Conservation (phyloP, 92 coral and sea anemone species). For the Heteractis magnifica region DNA sequence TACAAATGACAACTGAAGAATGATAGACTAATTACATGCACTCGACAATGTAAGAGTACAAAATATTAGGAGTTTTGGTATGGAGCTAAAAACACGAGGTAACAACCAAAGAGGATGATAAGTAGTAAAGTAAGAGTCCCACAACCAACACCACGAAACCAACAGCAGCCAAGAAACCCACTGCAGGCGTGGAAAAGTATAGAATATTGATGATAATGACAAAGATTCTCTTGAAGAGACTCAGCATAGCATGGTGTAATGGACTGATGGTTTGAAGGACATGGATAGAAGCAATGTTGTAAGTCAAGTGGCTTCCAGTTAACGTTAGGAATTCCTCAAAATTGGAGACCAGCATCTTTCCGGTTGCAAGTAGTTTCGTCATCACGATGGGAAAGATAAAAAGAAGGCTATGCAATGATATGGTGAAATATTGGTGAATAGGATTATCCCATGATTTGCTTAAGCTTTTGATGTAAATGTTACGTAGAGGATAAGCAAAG, state of each 20-base stretch:
- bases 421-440: slow-evolving; percentile 13
- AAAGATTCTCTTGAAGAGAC: slow-evolving; percentile 23
- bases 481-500: slow-evolving; percentile 27
- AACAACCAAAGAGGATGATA: neutral
- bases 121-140: neutral
- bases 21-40: neutral
- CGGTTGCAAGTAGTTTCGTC: slow-evolving; percentile 4
- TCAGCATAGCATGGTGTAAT: slow-evolving; percentile 26
- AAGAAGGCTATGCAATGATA: slow-evolving; percentile 9
- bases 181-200: slow-evolving; percentile 5
- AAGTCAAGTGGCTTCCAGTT: slow-evolving; percentile 7
- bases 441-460: slow-evolving; percentile 6
- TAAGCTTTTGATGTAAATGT: slow-evolving; percentile 16
- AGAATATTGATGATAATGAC: slow-evolving; percentile 26
- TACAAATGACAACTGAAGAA: neutral
- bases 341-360: neutral
- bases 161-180: neutral
- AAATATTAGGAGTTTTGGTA: too few relatives aligned
- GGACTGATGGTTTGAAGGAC: slow-evolving; percentile 18
- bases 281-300: slow-evolving; percentile 23
- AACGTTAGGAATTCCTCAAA: neutral
- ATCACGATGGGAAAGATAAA: slow-evolving; percentile 17
- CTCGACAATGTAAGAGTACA: neutral
- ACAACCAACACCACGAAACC: neutral
- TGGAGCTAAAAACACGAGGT: too few relatives aligned